Percentiles rank a stretch among this genome's conserved stretches.
These are phyloP conservation scores for Tetramorium parvispinum DNA, from an alignment of 1,140 invertebrate genomes.

Conservation along the genomic window DNA sequence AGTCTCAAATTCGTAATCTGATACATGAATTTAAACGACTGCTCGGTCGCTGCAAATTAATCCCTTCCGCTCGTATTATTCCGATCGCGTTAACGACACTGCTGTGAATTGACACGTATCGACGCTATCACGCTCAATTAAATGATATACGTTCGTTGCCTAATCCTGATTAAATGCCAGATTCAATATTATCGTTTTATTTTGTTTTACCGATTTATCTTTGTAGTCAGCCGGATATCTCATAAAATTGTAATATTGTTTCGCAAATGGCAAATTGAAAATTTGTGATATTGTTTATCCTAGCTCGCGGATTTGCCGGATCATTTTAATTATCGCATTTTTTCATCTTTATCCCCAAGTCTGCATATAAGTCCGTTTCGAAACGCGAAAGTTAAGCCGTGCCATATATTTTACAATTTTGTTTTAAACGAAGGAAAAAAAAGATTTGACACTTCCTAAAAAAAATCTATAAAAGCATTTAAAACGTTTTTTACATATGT, in stretches of 20 bases:
- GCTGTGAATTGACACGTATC: constrained; percentile 55
- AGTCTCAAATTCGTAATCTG: constrained; percentile 51
- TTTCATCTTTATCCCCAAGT: not conserved
- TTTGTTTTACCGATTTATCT: constrained; percentile 10
- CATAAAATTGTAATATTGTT: constrained; percentile 24
- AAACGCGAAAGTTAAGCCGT: not conserved
- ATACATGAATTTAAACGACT: constrained; percentile 59
- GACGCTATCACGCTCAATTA: constrained; percentile 51
- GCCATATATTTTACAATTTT: not conserved
- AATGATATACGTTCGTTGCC: constrained; percentile 34
- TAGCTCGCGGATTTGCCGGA: not conserved
- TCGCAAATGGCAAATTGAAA: not conserved
- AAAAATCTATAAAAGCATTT: constrained; percentile 15
- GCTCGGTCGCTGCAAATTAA: constrained; percentile 42
- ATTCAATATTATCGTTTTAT: constrained; percentile 45
- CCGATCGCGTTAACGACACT: constrained; percentile 43
- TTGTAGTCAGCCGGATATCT: not conserved
- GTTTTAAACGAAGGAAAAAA: not conserved
- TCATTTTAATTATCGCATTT: not conserved
- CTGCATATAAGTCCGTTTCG: not conserved
- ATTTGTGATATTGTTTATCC: not conserved
- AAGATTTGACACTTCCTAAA: not conserved
- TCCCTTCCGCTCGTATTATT: constrained; percentile 49
- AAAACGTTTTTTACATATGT: constrained; percentile 13
- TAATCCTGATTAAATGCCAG: constrained; percentile 43